These are phyloP conservation scores for Heteronetta atricapilla DNA, from an alignment of 2,113 vertebrate species.

Conservation along the genomic window DNA sequence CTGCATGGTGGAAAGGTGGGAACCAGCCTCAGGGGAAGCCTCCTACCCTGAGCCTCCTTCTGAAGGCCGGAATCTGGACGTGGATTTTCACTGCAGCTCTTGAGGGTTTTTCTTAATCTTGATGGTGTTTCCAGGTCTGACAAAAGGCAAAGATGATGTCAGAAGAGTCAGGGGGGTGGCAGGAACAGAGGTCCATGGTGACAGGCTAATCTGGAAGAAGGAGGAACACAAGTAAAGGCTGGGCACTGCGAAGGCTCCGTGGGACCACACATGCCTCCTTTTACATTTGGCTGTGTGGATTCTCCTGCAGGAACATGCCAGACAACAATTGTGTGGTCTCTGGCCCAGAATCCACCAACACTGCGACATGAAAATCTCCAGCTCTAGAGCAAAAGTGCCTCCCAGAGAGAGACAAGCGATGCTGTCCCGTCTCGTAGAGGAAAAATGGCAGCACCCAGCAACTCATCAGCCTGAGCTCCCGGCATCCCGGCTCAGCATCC, in stretches of 20 bases:
- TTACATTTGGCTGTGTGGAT: not conserved
- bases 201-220: not conserved
- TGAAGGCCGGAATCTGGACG: not conserved
- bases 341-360: not conserved
- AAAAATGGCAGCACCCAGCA: not conserved
- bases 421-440: not conserved
- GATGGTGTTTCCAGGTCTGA: not conserved
- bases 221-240: not conserved
- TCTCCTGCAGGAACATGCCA: not conserved
- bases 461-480: no score
- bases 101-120: not conserved
- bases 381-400: not conserved
- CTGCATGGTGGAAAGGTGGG: not conserved
- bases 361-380: not conserved
- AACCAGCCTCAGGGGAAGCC: not conserved
- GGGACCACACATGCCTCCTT: not conserved
- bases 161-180: not conserved
- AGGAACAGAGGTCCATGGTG: not conserved
- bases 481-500: no score
- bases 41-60: not conserved
- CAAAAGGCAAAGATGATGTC: not conserved
- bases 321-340: not conserved
- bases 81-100: not conserved
- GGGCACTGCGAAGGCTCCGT: not conserved
- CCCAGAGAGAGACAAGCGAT: rapidly evolving